Evolutionary conservation across 1,140 invertebrate genomes (phyloP).

Genomic region (Platyscapa corneri): DNA sequence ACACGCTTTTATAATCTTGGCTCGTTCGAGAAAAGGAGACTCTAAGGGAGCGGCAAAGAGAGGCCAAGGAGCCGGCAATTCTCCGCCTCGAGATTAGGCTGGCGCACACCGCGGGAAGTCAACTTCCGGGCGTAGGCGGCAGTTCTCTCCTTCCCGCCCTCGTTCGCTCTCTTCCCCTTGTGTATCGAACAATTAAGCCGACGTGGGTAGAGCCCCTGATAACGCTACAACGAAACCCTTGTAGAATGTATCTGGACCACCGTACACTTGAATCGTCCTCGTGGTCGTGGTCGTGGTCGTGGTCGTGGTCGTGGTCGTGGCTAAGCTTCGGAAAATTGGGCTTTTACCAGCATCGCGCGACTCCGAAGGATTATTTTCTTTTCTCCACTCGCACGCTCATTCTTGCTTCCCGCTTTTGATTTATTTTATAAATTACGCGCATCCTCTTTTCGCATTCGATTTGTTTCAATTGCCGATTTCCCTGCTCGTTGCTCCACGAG

Average conservation of each 20-base stretch:
- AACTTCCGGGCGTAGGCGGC: conserved; percentile 32
- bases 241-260: neutral
- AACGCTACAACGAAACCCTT: neutral
- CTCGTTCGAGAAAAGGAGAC: neutral
- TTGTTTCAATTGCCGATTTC: no score
- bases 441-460: no score
- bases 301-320: no score
- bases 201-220: neutral
- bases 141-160: neutral
- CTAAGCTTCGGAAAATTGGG: neutral
- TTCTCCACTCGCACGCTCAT: neutral
- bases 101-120: conserved; percentile 1
- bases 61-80: conserved; percentile 1
- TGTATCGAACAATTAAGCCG: conserved; percentile 29
- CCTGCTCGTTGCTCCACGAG: no score
- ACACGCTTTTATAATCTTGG: conserved; percentile 29
- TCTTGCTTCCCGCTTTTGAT: no score
- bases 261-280: neutral
- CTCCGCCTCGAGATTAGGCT: conserved; percentile 13
- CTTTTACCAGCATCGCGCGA: neutral
- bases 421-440: no score
- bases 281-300: no score
- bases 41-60: neutral
- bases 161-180: neutral
- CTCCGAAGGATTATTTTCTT: neutral